A percentile compares a stretch with the other conserved stretches of the same genome.
Conservation (phyloP, 2,797 vertebrate species). For the Orientallactaga sibirica region DNA sequence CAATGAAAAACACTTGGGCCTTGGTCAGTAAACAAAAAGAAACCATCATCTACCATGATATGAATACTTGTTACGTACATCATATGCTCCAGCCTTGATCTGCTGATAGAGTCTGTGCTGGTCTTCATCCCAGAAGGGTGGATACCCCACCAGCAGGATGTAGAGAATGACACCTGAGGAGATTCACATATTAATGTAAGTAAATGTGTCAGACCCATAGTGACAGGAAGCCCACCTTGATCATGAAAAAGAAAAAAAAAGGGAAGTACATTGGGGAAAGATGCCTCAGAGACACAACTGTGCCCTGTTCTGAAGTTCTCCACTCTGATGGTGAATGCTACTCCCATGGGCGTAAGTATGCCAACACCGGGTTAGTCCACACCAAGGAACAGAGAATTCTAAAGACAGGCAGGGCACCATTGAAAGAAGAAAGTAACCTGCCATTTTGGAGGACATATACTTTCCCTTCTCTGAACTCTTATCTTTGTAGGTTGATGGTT, state of each 20-base stretch:
- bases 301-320: neutral
- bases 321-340: neutral
- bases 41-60: neutral
- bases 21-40: neutral
- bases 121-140: conserved; percentile 99
- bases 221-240: neutral
- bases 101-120: conserved; percentile 98
- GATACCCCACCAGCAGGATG: conserved; percentile 97
- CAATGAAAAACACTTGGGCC: neutral
- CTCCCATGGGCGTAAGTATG: neutral
- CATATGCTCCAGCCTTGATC: conserved; percentile 98
- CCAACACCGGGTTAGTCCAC: neutral
- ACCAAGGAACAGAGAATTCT: neutral
- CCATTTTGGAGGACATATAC: neutral
- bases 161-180: conserved; percentile 96
- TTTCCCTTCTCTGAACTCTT: neutral
- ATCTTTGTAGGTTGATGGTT: neutral
- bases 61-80: conserved; percentile 89
- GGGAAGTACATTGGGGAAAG: neutral
- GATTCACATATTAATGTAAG: conserved; percentile 49
- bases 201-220: neutral
- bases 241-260: neutral
- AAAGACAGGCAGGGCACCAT: neutral
- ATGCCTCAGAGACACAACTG: neutral
- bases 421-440: neutral